These are phyloP conservation scores for Drosophila greeni DNA, from an alignment of 2,888 invertebrate genomes.

Conservation along the genomic window DNA sequence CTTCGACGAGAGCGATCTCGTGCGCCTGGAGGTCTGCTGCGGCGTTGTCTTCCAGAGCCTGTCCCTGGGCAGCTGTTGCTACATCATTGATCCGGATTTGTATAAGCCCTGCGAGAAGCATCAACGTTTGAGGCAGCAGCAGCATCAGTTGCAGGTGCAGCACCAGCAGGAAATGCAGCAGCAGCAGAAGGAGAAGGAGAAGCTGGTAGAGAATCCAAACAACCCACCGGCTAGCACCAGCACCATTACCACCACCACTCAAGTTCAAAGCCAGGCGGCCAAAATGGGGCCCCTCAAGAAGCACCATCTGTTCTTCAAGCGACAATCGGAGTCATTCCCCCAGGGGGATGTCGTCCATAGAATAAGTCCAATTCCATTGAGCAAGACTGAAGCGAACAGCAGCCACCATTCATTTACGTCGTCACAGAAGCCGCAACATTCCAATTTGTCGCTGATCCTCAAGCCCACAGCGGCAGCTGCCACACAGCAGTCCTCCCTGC, in stretches of 20 bases:
- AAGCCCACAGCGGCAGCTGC: conserved; percentile 34
- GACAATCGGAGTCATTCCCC: conserved; percentile 77
- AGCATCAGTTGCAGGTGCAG: conserved; percentile 24
- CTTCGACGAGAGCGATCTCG: conserved; percentile 75
- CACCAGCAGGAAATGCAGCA: conserved; percentile 27
- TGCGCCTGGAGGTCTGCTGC: conserved; percentile 75
- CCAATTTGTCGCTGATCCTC: conserved; percentile 48
- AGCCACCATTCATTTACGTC: conserved; percentile 7
- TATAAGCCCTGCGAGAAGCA: conserved; percentile 76
- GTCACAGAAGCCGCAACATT: conserved; percentile 58
- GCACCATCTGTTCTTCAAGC: conserved; percentile 78
- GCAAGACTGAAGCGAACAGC: conserved; percentile 60
- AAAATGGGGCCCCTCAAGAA: conserved; percentile 76
- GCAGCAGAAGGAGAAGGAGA: neutral
- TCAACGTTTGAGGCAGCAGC: conserved; percentile 35
- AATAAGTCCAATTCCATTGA: conserved; percentile 75
- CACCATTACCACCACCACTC: neutral
- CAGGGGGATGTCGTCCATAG: conserved; percentile 68
- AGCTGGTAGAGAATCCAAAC: neutral
- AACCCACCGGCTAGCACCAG: neutral
- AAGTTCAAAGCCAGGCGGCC: conserved; percentile 8
- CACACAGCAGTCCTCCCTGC: conserved; percentile 1
- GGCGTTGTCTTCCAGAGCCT: conserved; percentile 69
- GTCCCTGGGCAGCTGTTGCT: conserved; percentile 53
- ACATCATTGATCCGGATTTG: conserved; percentile 74